Evolutionary conservation across 2,113 vertebrate genomes (phyloP), one percentile per base, ranked within the genome.

Genomic region (Acinonyx jubatus): DNA sequence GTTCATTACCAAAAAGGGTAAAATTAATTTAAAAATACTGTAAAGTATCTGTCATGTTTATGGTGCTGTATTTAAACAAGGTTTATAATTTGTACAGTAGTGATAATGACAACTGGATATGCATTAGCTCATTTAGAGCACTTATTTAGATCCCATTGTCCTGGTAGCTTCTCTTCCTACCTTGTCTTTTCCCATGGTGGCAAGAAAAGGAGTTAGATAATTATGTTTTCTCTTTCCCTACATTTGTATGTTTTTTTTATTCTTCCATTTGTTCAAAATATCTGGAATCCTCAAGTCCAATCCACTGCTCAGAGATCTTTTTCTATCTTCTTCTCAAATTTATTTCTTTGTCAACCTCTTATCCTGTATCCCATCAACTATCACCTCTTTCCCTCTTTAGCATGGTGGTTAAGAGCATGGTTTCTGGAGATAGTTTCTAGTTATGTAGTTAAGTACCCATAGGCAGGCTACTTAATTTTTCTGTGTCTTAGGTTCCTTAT

Each of bases 61-160:
- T 91, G 57, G 55, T 84, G 71, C 93, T 79, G 11, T 80, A 89
- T 41, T 69, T 87, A 82, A 80, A 50, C 83, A 95, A 36, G 66
- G 14, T 63, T 92, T 88, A 93, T 97, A 31, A 16, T 88, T 71
- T 92, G 97, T 79, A 0, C 36, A 89, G 79, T 12, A 41, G 76
- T 82, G 31, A 41, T 94, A 96, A 57, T 94, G n/a, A 48, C 63
- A 94, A 38, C 71, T 29, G 61, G 11, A 50, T 76, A 79, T 94
- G 83, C 88, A 82, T 92, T 84, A 96, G 79, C 66, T 87, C 48
- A 95, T 94, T 33, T 80, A 25, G 83, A 78, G 4, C 52, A 10
- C 80, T 95, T 86, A 55, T 96, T 98, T 74, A 96, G 36, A 97
- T 96, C 50, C 63, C 90, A 82, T 73, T 97, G 52, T 27, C 57